phyloP scores from a whole-genome alignment of 2,797 vertebrate species.

The Scleropages formosus region DNA sequence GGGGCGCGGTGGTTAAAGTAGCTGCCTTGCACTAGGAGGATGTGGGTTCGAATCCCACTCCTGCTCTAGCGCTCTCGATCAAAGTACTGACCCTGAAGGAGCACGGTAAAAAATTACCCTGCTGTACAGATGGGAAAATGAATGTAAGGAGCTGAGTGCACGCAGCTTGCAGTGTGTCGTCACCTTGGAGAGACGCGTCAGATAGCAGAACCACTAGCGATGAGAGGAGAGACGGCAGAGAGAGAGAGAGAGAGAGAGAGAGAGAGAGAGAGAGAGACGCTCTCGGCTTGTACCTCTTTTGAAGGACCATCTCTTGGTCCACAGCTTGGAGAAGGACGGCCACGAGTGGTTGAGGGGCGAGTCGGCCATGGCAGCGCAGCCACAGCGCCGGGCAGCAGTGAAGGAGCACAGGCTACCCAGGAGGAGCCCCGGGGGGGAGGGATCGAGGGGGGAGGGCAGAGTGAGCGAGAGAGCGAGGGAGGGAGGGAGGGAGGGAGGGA shows the following conservation, averaged over 20 bases:
- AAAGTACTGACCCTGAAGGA: no score
- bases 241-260: background rate
- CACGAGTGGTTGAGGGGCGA: constrained; percentile 91
- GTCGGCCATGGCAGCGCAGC: constrained; percentile 74
- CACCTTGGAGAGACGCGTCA: background rate
- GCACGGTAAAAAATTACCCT: no score
- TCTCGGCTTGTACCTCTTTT: constrained; percentile 81
- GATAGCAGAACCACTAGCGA: no score
- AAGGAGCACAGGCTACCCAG: background rate
- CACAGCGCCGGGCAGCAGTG: background rate
- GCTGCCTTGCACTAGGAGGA: no score
- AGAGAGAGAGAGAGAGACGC: background rate
- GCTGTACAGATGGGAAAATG: no score
- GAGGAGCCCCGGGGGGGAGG: background rate
- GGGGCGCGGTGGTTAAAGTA: no score
- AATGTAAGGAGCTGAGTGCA: no score
- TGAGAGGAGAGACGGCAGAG: background rate
- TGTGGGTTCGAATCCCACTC: no score
- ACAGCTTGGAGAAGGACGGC: constrained; percentile 90
- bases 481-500: background rate
- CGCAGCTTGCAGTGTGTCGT: no score
- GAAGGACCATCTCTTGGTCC: constrained; percentile 93
- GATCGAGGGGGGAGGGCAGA: background rate
- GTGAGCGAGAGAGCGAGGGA: constrained; percentile 16
- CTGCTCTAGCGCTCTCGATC: no score